Base-by-base conservation (phyloP, 2,113 vertebrate genomes). In the Myotis brandtii region DNA sequence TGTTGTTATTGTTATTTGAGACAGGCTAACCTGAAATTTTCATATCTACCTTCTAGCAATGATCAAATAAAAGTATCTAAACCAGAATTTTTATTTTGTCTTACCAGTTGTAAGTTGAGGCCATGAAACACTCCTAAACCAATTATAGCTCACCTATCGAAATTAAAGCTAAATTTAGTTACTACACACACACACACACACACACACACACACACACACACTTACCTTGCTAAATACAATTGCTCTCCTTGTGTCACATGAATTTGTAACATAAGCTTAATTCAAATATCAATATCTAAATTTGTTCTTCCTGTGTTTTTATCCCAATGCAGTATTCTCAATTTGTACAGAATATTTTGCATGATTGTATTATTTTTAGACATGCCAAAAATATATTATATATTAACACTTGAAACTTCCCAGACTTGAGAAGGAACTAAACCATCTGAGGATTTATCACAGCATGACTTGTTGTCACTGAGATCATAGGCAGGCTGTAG, bases 91-190 rank as follows among this genome's bases (percentile, higher is more conserved):
- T 77, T 59, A 10, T 16, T 70, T 87, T 72, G 21, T 50, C 73
- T 64, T 50, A 6, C 5, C 34, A 80, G 18, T 64, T 92, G 1
- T 18, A 79, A 95, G 52, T 80, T 87, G 66, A 76, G 5, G 90
- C 46, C 37, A 2, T 52, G 14, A 82, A 77, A 86, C 79, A 54
- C 37, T 37, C 62, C 11, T 52, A 52, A 96, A 25, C 3, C 20
- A 69, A 62, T 69, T 94, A 81, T 52, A 91, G 54, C 10, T 87
- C 40, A 64, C 6, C 11, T 48, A 56, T 23, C 7, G 30, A 84
- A 48, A 91, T 62, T 84, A 73, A 89, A 52, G 4, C 11, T 76
- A 94, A 94, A 89, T 89, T 86, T 56, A 56, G 40, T 79, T 95
- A 70, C 12, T 48, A 2, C 21, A 54, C 18, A 56, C 12, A 59